Percentiles rank a stretch among this genome's conserved stretches.
Evolutionary conservation across 2,888 invertebrate genomes (phyloP).

Genomic region (Gastrophysa polygoni): DNA sequence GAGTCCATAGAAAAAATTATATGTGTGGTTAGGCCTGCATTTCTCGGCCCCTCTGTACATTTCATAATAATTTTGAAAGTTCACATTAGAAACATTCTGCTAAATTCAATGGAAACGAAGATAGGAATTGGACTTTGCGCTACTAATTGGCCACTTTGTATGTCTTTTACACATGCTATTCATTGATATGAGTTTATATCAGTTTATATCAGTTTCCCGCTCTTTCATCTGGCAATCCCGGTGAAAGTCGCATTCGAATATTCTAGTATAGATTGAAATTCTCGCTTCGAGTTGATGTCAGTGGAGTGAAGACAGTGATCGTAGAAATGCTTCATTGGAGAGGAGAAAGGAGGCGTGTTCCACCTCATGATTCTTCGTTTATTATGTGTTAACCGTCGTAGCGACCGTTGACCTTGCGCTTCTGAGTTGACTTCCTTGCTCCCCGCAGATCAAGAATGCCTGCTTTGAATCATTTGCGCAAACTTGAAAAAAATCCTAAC

Average conservation of each 20-base stretch:
- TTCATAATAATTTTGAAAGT: no score
- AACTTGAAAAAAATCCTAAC: constrained; percentile 10
- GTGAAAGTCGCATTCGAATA: background rate
- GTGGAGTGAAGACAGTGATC: background rate
- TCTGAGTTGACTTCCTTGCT: constrained; percentile 7
- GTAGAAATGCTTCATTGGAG: background rate
- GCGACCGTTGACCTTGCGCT: constrained; percentile 28
- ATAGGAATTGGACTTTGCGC: no score
- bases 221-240: no score
- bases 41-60: no score
- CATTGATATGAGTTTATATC: no score
- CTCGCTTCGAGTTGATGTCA: background rate
- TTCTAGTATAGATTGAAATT: background rate
- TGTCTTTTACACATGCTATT: no score
- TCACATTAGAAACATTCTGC: no score
- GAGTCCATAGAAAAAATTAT: no score
- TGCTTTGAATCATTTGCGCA: constrained; percentile 12
- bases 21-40: no score
- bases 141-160: no score
- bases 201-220: no score
- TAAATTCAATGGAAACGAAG: no score
- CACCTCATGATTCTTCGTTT: constrained; percentile 5
- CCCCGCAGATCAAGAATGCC: constrained; percentile 8
- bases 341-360: constrained; percentile 12
- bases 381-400: constrained; percentile 26